Conservation (phyloP, 2,888 invertebrate species). For the Cephus spinipes region DNA sequence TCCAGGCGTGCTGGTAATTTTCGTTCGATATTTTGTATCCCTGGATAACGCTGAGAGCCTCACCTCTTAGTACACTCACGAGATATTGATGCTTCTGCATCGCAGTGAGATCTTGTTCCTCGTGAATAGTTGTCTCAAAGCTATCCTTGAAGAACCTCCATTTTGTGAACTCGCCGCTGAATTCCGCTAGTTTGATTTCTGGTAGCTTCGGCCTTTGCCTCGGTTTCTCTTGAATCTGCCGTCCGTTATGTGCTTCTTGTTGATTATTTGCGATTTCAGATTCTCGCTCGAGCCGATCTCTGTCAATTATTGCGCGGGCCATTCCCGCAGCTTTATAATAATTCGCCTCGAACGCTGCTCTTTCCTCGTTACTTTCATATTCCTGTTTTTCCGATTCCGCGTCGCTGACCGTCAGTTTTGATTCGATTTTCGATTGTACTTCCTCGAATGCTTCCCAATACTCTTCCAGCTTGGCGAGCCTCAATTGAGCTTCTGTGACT, state of each 20-base stretch:
- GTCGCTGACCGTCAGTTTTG: neutral
- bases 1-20: conserved; percentile 23
- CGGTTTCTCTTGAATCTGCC: neutral
- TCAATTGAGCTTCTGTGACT: conserved; percentile 9
- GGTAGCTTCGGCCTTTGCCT: neutral
- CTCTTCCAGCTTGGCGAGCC: conserved; percentile 10
- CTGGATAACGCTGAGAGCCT: conserved; percentile 17
- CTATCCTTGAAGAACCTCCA: conserved; percentile 22
- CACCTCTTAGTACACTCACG: conserved; percentile 13
- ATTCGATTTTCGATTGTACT: conserved; percentile 12
- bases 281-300: neutral
- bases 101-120: conserved; percentile 7
- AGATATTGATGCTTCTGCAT: conserved; percentile 27
- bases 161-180: conserved; percentile 15
- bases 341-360: conserved; percentile 13
- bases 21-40: conserved; percentile 13
- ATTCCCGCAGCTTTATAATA: conserved; percentile 17
- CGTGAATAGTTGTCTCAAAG: conserved; percentile 21
- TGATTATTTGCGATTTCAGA: neutral
- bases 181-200: conserved; percentile 16
- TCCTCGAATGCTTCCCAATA: conserved; percentile 16
- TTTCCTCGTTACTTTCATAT: conserved; percentile 14
- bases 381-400: conserved; percentile 7
- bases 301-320: conserved; percentile 13
- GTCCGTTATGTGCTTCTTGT: too few relatives aligned